phyloP scores from a whole-genome alignment of 2,113 vertebrate species.

The Conger conger region DNA sequence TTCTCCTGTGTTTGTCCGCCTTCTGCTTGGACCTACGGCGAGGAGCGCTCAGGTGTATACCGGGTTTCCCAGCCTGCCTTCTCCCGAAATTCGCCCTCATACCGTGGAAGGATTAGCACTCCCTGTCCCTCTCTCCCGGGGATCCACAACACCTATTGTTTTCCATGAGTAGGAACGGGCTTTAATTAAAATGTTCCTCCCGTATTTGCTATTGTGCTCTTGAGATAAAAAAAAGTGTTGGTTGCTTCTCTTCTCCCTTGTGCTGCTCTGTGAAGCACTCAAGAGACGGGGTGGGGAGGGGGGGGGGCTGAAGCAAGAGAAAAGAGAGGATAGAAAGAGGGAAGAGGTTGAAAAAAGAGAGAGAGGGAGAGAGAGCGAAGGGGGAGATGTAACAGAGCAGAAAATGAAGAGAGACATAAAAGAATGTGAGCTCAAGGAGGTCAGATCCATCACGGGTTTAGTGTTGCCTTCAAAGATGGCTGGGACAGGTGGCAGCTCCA shows the following conservation, averaged over 20 bases:
- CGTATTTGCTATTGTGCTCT: conserved; percentile 44
- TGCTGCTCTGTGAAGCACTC: conserved; percentile 63
- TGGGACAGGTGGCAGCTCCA: conserved; percentile 99
- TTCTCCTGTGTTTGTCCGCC: conserved; percentile 25
- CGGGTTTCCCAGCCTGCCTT: conserved; percentile 46
- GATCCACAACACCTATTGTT: conserved; percentile 48
- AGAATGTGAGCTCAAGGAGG: conserved; percentile 94
- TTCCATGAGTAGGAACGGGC: conserved; percentile 51
- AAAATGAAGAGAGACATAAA: conserved; percentile 99
- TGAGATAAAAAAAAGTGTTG: conserved; percentile 19
- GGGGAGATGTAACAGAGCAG: conserved; percentile 86
- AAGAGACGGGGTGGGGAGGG: conserved; percentile 26
- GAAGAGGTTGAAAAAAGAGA: neutral
- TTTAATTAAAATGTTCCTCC: conserved; percentile 66
- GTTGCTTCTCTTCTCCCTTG: conserved; percentile 67
- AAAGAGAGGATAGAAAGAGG: conserved; percentile 25
- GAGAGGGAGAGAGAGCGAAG: conserved; percentile 54
- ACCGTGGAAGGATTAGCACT: conserved; percentile 52
- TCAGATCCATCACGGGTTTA: conserved; percentile 98
- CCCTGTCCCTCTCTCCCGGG: conserved; percentile 6
- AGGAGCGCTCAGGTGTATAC: conserved; percentile 44
- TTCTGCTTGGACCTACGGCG: conserved; percentile 55
- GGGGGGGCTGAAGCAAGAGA: conserved; percentile 42
- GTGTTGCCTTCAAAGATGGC: conserved; percentile 95
- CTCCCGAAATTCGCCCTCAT: conserved; percentile 45